Conservation (phyloP, 2,888 invertebrate species). For the Mesoligia furuncula region DNA sequence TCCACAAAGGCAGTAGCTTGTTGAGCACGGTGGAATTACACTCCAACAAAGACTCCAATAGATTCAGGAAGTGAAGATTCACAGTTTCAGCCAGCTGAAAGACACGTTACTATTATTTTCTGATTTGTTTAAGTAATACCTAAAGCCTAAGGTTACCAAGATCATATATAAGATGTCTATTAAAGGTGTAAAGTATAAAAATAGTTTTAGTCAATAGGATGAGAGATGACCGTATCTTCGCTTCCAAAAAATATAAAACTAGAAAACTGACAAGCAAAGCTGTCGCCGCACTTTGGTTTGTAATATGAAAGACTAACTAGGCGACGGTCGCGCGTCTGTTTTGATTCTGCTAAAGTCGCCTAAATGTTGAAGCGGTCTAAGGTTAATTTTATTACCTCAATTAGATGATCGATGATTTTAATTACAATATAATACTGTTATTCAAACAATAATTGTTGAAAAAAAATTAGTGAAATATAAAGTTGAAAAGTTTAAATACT, state of each 20-base stretch:
- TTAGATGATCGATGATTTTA: neutral
- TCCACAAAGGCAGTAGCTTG: slow-evolving; percentile 98
- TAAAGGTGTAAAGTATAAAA: too few relatives aligned
- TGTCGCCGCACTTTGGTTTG: too few relatives aligned
- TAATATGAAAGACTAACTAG: too few relatives aligned
- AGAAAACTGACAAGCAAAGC: neutral
- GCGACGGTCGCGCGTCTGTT: too few relatives aligned
- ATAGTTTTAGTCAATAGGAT: too few relatives aligned
- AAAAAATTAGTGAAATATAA: neutral
- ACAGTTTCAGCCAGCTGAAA: slow-evolving; percentile 98
- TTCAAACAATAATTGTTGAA: neutral
- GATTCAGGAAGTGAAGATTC: slow-evolving; percentile 98
- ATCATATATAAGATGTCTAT: too few relatives aligned
- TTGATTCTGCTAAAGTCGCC: too few relatives aligned
- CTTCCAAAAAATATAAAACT: neutral
- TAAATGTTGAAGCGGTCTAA: neutral
- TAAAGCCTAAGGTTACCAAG: neutral
- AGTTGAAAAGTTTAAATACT: neutral
- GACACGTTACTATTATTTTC: neutral
- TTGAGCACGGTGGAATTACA: slow-evolving; percentile 98
- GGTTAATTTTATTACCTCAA: neutral
- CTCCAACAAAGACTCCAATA: slow-evolving; percentile 98
- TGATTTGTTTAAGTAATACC: neutral
- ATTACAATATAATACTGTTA: neutral
- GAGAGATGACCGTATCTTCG: too few relatives aligned